phyloP scores from a whole-genome alignment of 2,797 vertebrate species.

The Uromys caudimaculatus region DNA sequence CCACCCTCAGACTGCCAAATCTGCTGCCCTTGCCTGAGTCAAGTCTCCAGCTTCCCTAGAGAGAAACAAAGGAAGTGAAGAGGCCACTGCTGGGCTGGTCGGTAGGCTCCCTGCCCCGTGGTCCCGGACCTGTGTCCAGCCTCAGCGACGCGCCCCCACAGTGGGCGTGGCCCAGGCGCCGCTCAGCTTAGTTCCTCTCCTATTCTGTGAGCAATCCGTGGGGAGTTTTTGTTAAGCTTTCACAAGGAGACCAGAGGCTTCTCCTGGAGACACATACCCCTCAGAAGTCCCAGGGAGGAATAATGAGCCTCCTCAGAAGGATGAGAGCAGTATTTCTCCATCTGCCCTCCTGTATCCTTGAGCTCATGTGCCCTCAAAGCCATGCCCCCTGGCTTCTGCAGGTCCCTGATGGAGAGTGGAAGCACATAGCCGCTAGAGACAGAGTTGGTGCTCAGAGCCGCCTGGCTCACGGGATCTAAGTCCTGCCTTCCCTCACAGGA shows the following conservation, averaged over 20 bases:
- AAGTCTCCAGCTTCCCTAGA: neutral
- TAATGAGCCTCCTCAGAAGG: neutral
- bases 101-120: neutral
- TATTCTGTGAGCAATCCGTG: neutral
- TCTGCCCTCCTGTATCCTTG: neutral
- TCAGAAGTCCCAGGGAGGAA: neutral
- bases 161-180: neutral
- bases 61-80: neutral
- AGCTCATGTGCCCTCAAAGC: neutral
- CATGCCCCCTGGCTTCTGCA: neutral
- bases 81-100: too few relatives aligned
- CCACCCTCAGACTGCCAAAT: neutral
- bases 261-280: neutral
- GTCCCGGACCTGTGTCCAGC: neutral
- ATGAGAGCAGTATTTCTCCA: neutral
- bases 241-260: neutral
- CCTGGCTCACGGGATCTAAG: neutral
- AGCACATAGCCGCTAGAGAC: neutral
- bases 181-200: too few relatives aligned
- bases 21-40: neutral
- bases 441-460: neutral
- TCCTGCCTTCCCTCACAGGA: neutral
- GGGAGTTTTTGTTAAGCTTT: neutral
- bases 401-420: accelerated
- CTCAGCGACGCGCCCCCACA: accelerated